phyloP scores from a whole-genome alignment of 2,113 vertebrate species.

The Campylomormyrus numenius region DNA sequence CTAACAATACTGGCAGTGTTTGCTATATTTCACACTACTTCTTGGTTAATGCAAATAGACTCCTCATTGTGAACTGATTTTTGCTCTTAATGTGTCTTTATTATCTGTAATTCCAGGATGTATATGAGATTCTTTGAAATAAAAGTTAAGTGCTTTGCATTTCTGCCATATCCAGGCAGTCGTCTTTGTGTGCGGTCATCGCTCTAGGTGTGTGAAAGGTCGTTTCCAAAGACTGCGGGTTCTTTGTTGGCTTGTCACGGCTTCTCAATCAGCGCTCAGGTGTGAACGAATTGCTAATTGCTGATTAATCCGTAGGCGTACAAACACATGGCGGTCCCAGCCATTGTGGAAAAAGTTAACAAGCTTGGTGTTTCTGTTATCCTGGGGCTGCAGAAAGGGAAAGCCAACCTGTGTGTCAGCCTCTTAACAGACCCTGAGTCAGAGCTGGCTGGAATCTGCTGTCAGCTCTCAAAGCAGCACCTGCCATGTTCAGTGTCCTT shows the following conservation, averaged over 20 bases:
- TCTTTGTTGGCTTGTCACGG: not conserved
- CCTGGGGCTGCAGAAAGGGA: not conserved
- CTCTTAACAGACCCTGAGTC: not conserved
- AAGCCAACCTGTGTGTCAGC: not conserved
- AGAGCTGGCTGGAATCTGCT: not conserved
- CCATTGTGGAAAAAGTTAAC: not conserved
- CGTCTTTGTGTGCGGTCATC: not conserved
- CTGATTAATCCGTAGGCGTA: not conserved
- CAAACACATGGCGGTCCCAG: not conserved
- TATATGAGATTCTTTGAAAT: constrained; percentile 74
- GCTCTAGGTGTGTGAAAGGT: not conserved
- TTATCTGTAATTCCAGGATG: constrained; percentile 71
- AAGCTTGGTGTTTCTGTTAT: not conserved
- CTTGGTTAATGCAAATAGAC: constrained; percentile 52
- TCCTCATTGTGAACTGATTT: constrained; percentile 66
- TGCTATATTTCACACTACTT: constrained; percentile 48
- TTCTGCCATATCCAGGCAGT: constrained; percentile 44
- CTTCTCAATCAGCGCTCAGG: not conserved
- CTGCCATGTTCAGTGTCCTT: not conserved
- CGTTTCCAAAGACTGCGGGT: not conserved
- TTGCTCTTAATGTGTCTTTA: constrained; percentile 70
- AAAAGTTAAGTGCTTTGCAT: constrained; percentile 73
- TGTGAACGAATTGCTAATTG: not conserved
- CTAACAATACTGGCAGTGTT: constrained; percentile 61
- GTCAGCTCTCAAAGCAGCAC: not conserved